These are phyloP conservation scores for Drosophila fuyamai DNA, from an alignment of 1,140 invertebrate species.

Conservation along the genomic window DNA sequence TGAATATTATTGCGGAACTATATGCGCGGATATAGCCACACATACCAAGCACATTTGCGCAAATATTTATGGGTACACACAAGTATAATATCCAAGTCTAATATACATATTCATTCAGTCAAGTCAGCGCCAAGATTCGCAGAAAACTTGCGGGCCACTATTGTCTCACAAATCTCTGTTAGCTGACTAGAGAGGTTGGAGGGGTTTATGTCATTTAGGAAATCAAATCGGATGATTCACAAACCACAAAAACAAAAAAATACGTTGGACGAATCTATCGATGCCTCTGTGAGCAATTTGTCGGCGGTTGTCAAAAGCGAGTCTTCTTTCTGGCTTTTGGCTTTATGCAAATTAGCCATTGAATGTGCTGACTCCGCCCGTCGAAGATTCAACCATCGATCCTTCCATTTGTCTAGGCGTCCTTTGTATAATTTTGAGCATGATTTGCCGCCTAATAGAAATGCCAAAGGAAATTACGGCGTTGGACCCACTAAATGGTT, in stretches of 20 bases:
- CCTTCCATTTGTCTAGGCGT: slow-evolving; percentile 34
- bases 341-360: slow-evolving; percentile 61
- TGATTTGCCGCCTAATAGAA: slow-evolving; percentile 63
- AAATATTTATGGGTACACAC: slow-evolving; percentile 31
- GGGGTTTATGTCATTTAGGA: slow-evolving; percentile 65
- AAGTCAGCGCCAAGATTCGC: slow-evolving; percentile 41
- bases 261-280: slow-evolving; percentile 33
- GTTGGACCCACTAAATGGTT: slow-evolving; percentile 68
- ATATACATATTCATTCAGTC: slow-evolving; percentile 60
- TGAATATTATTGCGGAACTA: slow-evolving; percentile 79
- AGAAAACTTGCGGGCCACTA: slow-evolving; percentile 54
- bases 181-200: slow-evolving; percentile 29
- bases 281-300: slow-evolving; percentile 49
- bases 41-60: slow-evolving; percentile 19
- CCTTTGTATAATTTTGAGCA: slow-evolving; percentile 65
- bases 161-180: slow-evolving; percentile 28
- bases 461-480: slow-evolving; percentile 63
- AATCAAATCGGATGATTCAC: slow-evolving; percentile 76
- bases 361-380: slow-evolving; percentile 41
- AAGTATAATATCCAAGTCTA: slow-evolving; percentile 10
- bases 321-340: slow-evolving; percentile 22
- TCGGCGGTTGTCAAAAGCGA: slow-evolving; percentile 29
- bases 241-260: slow-evolving; percentile 38
- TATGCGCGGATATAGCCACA: slow-evolving; percentile 34
- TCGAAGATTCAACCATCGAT: slow-evolving; percentile 21